Base-by-base conservation (phyloP, 2,797 vertebrate genomes). In the Schizothorax lantsangensis region DNA sequence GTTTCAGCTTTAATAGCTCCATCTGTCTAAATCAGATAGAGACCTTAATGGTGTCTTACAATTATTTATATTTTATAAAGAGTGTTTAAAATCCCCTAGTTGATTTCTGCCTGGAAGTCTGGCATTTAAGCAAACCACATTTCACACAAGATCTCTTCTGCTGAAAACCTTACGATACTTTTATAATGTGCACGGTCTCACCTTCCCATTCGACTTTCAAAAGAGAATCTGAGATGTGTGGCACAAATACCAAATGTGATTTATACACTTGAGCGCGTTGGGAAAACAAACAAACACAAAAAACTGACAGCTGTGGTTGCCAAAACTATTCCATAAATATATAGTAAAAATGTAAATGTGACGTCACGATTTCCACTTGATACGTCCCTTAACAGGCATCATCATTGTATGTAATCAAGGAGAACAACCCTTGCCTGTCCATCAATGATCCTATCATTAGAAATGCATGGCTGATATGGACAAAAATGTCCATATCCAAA, bases 21-120 rank as follows among this genome's bases (percentile, higher is more conserved):
- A 96, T 97, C 94, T 93, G 93, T 97, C 95, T 96, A 94, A 94
- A 96, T 97, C 95, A 95, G 89, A 94, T 93, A 93, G 92, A 91
- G 92, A 91, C 91, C 93, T 89, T 91, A 94, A 95, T 94, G 95
- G 94, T 92, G 90, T 90, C 87, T 88, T 91, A 91, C 93, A 92
- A 93, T 94, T 95, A 94, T 94, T 93, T 92, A 94, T 94, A 93
- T 93, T 92, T 93, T 89, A 93, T 93, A 91, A 92, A 90, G 84
- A 92, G 87, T 89, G 90, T 92, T 93, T 90, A 91, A 94, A 91
- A 90, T 91, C 85, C 88, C 86, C 26, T 82, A 86, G 89, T 91
- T 88, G 86, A 85, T 82, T 87, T 89, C 78, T 62, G 59, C 81
- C 52, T 45, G 84, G 83, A 84, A 71, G 88, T 74, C 73, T 89